Conservation (phyloP, 2,888 invertebrate genomes). For the Rugalucina vietnamica region DNA sequence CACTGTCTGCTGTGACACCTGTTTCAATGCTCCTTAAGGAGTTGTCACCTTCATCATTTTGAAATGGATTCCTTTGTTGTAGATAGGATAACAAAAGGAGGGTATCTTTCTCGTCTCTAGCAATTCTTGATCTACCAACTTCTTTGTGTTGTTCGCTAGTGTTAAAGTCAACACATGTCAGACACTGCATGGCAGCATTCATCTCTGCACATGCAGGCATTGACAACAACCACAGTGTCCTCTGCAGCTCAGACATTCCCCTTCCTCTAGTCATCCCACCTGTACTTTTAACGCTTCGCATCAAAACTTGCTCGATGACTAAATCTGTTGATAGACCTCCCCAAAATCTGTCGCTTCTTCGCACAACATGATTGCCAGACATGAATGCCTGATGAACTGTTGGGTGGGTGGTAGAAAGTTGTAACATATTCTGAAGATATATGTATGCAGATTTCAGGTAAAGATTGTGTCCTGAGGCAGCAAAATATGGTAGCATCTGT, state of each 20-base stretch:
- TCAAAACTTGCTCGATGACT: conserved; percentile 70
- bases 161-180: conserved; percentile 20
- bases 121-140: conserved; percentile 18
- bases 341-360: conserved; percentile 66
- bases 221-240: conserved; percentile 49
- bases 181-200: conserved; percentile 50
- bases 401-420: conserved; percentile 43
- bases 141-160: conserved; percentile 8
- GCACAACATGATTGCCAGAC: conserved; percentile 58
- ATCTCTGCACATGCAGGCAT: no score
- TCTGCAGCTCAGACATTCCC: conserved; percentile 60
- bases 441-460: conserved; percentile 54
- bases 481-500: conserved; percentile 60
- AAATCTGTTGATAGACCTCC: conserved; percentile 68
- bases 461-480: conserved; percentile 62
- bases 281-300: conserved; percentile 64
- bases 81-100: neutral
- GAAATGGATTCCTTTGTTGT: conserved; percentile 24
- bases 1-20: neutral
- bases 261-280: conserved; percentile 64
- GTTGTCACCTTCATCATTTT: neutral
- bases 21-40: neutral
- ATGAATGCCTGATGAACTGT: conserved; percentile 50
- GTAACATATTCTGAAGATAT: conserved; percentile 47
- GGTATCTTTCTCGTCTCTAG: conserved; percentile 16